Evolutionary conservation across 1,140 invertebrate genomes (phyloP), one percentile per base, ranked within the genome.

Genomic region (Drosophila ficusphila): DNA sequence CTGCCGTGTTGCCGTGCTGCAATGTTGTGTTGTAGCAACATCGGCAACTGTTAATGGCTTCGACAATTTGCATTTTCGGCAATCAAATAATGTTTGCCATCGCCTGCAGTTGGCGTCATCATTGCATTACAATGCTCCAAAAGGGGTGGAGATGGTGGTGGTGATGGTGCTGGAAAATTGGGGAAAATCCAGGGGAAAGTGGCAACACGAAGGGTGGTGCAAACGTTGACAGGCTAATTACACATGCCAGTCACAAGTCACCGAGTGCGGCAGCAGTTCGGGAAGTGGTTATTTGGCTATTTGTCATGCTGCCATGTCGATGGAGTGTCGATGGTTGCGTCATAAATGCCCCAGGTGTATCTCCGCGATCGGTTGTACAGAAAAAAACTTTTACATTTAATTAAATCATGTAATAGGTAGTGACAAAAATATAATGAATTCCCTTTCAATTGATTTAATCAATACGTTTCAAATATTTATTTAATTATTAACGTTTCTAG

Each of bases 211-310:
- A 16, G 12, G n/a, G n/a, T 33, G 33, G 36, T 62, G 31, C 14
- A 14, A 29, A 44, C 47, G 62, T 14, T 51, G 60, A 67, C 60
- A 34, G 49, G 58, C 81, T 85, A 86, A 86, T 85, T 86, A 85
- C 67, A 72, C 46, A 85, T 85, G 79, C 81, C 72, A 85, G 67
- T 85, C 76, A 76, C 79, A 83, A 72, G 65, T 47, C 62, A 69
- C 18, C 12, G 49, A 36, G 27, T 27, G 41, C 27, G 25, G 11
- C 33, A 16, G 42, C 21, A 39, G 65, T 18, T 34, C 44, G 54
- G 18, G 23, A 38, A 69, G 48, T 54, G 62, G 72, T 58, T 44
- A 74, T 36, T 46, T 64, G 62, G 48, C 41, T 67, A 46, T 49
- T 57, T 62, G 76, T 79, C 71, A 44, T 46, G 46, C 49, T 31